Evolutionary conservation across 2,888 invertebrate genomes (phyloP), one percentile per base, ranked within the genome.

Genomic region (Lasioglossum lativentre): DNA sequence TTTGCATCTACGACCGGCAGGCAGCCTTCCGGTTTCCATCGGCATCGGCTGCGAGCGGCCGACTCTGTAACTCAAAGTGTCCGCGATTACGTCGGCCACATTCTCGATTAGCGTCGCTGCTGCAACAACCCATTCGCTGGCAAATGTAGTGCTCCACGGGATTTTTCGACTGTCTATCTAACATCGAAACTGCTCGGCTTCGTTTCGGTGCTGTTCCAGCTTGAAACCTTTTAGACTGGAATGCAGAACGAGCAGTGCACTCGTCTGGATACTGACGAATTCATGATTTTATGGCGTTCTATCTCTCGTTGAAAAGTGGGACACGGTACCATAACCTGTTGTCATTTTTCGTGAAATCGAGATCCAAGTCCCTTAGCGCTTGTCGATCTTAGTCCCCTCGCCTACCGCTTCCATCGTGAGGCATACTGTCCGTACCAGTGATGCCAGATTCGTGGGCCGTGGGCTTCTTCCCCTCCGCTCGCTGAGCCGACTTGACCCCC

Each of bases 91-190:
- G n/a, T 59, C 27, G 27, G 27, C 59, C 14, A 14, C 59, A 59
- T 59, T 59, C 59, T 59, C 14, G 59, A 59, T 59, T 59, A 59
- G 59, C 59, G n/a, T 59, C 59, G 59, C 59, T 59, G 59, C 27
- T 3, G 34, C 34, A 1, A 3, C 34, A 14, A 14, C 59, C 59
- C 59, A 27, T 27, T 59, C 59, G 27, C n/a, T 4, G 59, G 59
- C 12, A 5, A 59, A 27, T n/a, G 12, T 59, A 12, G 12, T 59
- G n/a, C 27, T 27, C 14, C 27, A 1, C 27, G 4, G 4, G 59
- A 59, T 27, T n/a, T 59, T 27, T 27, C 59, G 14, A 27, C 59
- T 4, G 27, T 27, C 27, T 59, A 23, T 52, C 52, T 23, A 23
- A 23, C 8, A 52, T 52, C 52, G 52, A 8, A 23, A 23, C 52